A percentile compares a stretch with the other conserved stretches of the same genome.
Conservation (phyloP, 2,797 vertebrate genomes). For the Mionectes olivaceus region DNA sequence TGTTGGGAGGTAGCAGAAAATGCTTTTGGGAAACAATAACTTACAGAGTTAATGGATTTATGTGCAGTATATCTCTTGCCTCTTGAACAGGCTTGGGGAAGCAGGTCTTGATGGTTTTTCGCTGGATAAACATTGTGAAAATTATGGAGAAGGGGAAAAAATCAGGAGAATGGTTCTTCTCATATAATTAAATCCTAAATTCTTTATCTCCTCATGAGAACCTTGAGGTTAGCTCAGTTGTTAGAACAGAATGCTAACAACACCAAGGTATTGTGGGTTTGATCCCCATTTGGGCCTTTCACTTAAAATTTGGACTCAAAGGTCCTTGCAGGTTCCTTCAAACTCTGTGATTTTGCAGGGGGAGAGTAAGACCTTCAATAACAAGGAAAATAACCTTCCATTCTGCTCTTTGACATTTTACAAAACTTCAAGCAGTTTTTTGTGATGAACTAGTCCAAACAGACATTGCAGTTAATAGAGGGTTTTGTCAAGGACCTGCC, state of each 20-base stretch:
- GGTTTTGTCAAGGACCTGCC: background rate
- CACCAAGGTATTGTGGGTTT: too few species aligned
- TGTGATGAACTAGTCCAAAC: background rate
- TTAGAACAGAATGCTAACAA: background rate
- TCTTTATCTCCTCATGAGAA: background rate
- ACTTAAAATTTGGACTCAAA: background rate
- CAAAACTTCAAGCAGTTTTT: background rate
- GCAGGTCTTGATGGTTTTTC: background rate
- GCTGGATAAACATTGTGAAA: background rate
- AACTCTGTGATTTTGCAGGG: background rate
- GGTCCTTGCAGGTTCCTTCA: background rate
- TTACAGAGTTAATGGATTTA: background rate
- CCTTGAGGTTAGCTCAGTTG: background rate
- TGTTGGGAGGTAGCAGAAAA: background rate
- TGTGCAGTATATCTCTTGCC: too few species aligned
- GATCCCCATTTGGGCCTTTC: too few species aligned
- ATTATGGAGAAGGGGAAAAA: background rate
- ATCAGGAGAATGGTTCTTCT: background rate
- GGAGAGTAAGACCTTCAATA: background rate
- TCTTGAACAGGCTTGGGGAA: background rate
- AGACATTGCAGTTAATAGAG: background rate
- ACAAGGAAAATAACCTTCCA: rapidly evolving
- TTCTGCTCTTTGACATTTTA: background rate
- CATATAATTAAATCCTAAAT: background rate
- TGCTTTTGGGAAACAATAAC: background rate